Evolutionary conservation across 2,888 invertebrate species (phyloP).

Genomic region (Prionchulus punctatus): DNA sequence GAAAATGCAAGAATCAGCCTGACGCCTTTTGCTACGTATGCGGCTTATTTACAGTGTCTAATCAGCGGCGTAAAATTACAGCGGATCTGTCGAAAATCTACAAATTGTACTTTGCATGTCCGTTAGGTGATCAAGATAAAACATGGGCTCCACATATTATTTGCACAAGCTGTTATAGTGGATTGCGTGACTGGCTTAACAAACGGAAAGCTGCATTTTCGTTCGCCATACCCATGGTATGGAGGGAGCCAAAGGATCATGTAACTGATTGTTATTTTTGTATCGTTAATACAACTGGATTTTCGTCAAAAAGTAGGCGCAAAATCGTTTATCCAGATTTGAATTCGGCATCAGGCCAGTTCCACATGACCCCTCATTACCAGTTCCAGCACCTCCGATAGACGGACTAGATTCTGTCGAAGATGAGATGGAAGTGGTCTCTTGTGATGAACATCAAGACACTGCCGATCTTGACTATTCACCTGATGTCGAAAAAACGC

Average conservation of each 20-base stretch:
- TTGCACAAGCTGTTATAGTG: background rate
- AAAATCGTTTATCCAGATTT: slow-evolving; percentile 11
- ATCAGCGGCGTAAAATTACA: slow-evolving; percentile 7
- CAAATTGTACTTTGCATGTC: slow-evolving; percentile 9
- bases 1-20: background rate
- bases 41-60: background rate
- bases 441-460: background rate
- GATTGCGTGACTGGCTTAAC: slow-evolving; percentile 3
- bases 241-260: slow-evolving; percentile 12
- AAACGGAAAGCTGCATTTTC: background rate
- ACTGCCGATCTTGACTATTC: background rate
- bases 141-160: slow-evolving; percentile 2
- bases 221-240: slow-evolving; percentile 12
- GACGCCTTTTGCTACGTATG: slow-evolving; percentile 3
- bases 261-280: slow-evolving; percentile 11
- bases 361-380: slow-evolving; percentile 8
- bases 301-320: background rate
- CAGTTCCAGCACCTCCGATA: slow-evolving; percentile 4
- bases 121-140: slow-evolving; percentile 8
- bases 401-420: background rate
- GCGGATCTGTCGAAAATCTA: background rate
- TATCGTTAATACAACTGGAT: slow-evolving; percentile 4
- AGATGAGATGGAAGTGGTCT: background rate
- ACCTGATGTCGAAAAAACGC: background rate
- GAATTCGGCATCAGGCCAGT: slow-evolving; percentile 10